Conservation (phyloP, 2,888 invertebrate species). For the Minunthozetes semirufus region DNA sequence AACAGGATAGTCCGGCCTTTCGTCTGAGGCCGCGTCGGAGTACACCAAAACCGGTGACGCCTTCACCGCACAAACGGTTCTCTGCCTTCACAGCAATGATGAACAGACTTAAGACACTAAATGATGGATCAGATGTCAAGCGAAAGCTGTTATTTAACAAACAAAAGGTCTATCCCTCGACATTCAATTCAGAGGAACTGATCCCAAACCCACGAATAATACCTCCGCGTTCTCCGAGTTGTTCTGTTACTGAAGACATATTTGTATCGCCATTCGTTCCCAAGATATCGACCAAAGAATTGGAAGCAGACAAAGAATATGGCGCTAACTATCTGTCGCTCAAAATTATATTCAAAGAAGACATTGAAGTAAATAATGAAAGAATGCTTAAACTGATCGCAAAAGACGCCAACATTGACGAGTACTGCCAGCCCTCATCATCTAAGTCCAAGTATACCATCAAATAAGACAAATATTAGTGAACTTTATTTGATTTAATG, state of each 20-base stretch:
- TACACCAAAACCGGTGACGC: constrained; percentile 4
- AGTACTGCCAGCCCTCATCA: background rate
- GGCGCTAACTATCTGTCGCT: constrained; percentile 24
- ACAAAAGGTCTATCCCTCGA: constrained; percentile 28
- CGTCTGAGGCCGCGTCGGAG: constrained; percentile 1
- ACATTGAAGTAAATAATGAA: constrained; percentile 8
- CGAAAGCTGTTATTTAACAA: constrained; percentile 24
- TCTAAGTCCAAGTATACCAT: constrained; percentile 9
- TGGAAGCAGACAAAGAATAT: constrained; percentile 15
- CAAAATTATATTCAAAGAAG: constrained; percentile 6
- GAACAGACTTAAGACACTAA: background rate
- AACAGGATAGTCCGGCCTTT: constrained; percentile 14
- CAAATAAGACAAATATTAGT: background rate
- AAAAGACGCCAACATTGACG: background rate
- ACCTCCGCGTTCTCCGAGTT: constrained; percentile 8
- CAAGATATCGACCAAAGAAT: constrained; percentile 3
- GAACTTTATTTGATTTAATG: background rate
- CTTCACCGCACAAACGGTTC: constrained; percentile 5
- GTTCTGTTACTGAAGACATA: background rate
- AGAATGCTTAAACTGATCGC: constrained; percentile 3
- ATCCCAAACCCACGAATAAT: background rate
- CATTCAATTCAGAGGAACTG: constrained; percentile 17
- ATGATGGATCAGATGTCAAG: constrained; percentile 10
- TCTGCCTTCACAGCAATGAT: constrained; percentile 25
- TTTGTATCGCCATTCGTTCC: constrained; percentile 11